Evolutionary conservation across 2,113 vertebrate species (phyloP), one percentile per base, ranked within the genome.

Genomic region (Thamnophis sirtalis): DNA sequence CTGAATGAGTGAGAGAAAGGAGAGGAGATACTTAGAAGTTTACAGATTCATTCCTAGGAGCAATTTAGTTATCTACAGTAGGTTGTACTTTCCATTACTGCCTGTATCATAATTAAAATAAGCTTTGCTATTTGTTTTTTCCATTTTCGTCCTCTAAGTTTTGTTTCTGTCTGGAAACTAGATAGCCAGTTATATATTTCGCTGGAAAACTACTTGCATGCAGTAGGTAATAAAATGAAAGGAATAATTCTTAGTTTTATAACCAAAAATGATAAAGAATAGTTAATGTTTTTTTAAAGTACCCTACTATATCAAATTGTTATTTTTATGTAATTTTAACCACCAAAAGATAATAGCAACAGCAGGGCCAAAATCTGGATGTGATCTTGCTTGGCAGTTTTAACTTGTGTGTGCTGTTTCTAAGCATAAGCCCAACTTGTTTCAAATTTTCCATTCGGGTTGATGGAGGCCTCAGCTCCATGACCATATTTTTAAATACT

Each of bases 221-320:
- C 89, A 86, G 53, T 19, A 8, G 54, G 13, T 90, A 73, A 88
- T 89, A 60, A 92, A 91, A 54, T 60, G 86, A 53, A 63, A 93
- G 51, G 54, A 50, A 90, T 60, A 84, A 11, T 86, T 63, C 50
- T 87, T 33, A 91, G 7, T 80, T 92, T 93, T 91, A 33, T 89
- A 89, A 86, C 60, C 15, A 2, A 15, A 84, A 90, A 84, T 56
- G 0, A 84, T 87, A 80, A 49, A 91, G 26, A 63, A 91, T 58
- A 51, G 85, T 56, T 38, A 89, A 22, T 38, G 91, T 90, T 93
- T 56, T 90, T 56, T 86, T 84, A 73, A 68, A 87, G 1, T 92
- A 55, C 51, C 53, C 10, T 56, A 51, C 33, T 89, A 90, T 4
- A 19, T 91, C 49, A 91, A 80, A 95, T 92, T 51, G 26, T 50